Conservation (phyloP, 2,113 vertebrate species). For the Hassar affinis region DNA sequence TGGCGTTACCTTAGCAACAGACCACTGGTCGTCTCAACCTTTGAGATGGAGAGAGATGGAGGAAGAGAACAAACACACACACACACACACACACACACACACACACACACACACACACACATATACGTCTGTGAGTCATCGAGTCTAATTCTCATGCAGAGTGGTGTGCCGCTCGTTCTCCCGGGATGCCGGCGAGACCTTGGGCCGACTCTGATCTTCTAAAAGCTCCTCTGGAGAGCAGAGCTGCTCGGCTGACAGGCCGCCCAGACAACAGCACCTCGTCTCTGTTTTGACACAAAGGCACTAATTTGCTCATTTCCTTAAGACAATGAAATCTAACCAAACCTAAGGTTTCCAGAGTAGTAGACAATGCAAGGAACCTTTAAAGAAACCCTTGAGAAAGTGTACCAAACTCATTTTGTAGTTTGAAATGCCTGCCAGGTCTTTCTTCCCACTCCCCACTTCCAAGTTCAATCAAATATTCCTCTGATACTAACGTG, state of each 20-base stretch:
- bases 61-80: background rate
- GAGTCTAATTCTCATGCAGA: constrained; percentile 33
- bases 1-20: constrained; percentile 35
- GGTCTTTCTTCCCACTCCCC: background rate
- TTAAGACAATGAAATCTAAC: background rate
- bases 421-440: background rate
- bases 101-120: background rate
- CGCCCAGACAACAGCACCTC: background rate
- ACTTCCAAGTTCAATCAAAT: background rate
- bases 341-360: background rate
- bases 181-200: background rate
- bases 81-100: background rate
- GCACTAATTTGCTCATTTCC: background rate
- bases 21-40: background rate
- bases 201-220: constrained; percentile 21
- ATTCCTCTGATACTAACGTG: too few relatives aligned
- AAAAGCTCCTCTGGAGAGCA: constrained; percentile 4
- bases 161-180: constrained; percentile 9
- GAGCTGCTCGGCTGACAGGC: background rate
- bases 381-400: background rate
- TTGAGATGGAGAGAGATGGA: constrained; percentile 3
- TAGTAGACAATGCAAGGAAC: background rate
- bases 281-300: background rate
- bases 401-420: background rate
- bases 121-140: constrained; percentile 25